phyloP scores from a whole-genome alignment of 2,797 vertebrate genomes.

The Pseudochirops cupreus region DNA sequence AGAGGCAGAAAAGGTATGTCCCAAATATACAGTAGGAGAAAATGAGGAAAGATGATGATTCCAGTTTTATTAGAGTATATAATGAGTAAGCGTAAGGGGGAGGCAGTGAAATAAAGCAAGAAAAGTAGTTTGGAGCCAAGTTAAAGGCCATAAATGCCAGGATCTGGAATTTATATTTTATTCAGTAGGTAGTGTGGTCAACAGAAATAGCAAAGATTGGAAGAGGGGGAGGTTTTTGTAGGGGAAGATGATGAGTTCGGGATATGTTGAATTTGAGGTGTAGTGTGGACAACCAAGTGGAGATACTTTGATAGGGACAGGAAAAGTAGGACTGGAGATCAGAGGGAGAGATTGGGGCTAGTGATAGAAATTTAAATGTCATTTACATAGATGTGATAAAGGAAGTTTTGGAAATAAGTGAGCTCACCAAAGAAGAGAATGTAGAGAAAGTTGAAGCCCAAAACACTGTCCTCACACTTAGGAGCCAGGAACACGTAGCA shows the following conservation, averaged over 20 bases:
- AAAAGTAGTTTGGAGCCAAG: not conserved
- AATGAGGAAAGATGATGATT: not conserved
- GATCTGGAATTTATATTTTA: not conserved
- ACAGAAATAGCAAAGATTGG: not conserved
- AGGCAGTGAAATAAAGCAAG: not conserved
- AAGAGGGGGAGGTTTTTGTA: not conserved
- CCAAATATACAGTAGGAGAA: not conserved
- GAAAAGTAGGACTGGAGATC: not conserved
- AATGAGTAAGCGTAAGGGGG: not conserved
- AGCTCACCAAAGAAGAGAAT: not conserved
- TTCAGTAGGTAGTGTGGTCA: not conserved
- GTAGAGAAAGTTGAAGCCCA: not conserved
- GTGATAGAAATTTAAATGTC: not conserved
- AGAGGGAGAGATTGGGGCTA: not conserved
- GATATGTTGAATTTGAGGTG: not conserved
- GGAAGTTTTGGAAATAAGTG: not conserved
- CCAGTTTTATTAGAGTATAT: not conserved
- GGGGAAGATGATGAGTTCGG: not conserved
- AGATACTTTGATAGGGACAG: not conserved
- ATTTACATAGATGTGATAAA: not conserved
- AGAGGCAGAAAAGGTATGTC: not conserved
- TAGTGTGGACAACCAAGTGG: not conserved
- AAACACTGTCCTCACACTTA: not conserved
- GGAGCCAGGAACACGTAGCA: not conserved
- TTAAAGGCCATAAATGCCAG: not conserved